Base-by-base conservation (phyloP, 2,888 invertebrate species). In the Phoronis australis region DNA sequence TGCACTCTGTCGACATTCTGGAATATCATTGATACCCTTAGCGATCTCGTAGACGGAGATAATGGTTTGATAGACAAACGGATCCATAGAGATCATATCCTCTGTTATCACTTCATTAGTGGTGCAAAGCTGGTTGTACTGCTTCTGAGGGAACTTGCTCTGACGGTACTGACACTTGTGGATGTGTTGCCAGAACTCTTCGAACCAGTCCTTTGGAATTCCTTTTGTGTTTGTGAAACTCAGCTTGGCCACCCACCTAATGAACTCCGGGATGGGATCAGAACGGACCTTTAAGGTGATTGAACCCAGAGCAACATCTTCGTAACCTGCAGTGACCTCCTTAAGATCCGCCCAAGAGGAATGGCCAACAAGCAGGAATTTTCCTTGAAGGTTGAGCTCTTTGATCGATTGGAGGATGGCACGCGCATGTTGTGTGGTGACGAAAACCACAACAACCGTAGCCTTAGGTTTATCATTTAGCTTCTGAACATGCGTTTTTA, bases 161-260 rank as follows among this genome's bases (percentile, higher is more conserved):
- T 63, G 62, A 1, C 69, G 56, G 23, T 76, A 60, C 26, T 69
- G 65, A 54, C 78, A 78, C 48, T 71, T 55, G 47, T 65, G 65
- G 6, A 70, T 50, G 2, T 66, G 65, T 55, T 77, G 75, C 64
- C 71, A 76, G 35, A 75, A 69, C 38, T 78, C 78, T 39, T 75
- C 72, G 46, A 78, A 76, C 79, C 78, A 79, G 45, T 71, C 71
- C 47, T 70, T 64, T 3, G 78, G 77, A 38, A 78, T 68, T 3
- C 69, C 68, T 2, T 59, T 61, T 31, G 72, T 71, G 42, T 71
- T 66, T 20, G 58, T 58, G 22, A 71, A 62, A 0, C 68, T 68
- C 41, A 78, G 51, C 3, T 53, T 59, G 26, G 62, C 64, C 31
- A 75, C 56, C 54, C 67, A 76, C 3, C 57, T 48, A 9, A 56